Evolutionary conservation across 2,113 vertebrate species (phyloP).

Genomic region (Aspidoscelis tigris): DNA sequence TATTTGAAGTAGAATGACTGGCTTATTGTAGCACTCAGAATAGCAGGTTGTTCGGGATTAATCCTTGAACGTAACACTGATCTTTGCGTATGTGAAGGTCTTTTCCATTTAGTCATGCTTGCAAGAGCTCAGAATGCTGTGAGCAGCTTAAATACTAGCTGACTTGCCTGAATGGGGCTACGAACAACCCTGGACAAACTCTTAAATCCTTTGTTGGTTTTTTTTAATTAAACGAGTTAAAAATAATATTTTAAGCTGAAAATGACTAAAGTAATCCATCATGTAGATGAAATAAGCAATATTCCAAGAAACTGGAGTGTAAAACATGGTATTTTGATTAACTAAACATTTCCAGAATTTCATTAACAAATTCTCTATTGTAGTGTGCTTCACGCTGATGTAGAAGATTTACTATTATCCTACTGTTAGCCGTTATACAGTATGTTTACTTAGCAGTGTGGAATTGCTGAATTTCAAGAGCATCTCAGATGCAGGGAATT

Average conservation of each 20-base stretch:
- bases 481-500: not conserved
- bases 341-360: not conserved
- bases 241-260: too few relatives aligned
- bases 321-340: not conserved
- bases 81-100: not conserved
- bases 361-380: not conserved
- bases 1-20: not conserved
- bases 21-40: not conserved
- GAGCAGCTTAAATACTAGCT: not conserved
- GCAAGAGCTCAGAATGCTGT: not conserved
- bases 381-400: not conserved
- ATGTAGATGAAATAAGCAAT: not conserved
- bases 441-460: not conserved
- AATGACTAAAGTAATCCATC: too few relatives aligned
- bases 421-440: not conserved
- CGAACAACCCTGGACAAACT: not conserved
- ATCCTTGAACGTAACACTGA: not conserved
- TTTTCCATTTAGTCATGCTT: not conserved
- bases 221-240: not conserved
- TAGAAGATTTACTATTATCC: not conserved
- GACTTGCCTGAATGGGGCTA: not conserved
- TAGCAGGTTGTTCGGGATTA: not conserved
- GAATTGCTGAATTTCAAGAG: not conserved
- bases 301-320: not conserved
- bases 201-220: not conserved